Evolutionary conservation across 92 coral and sea anemone species (phyloP), one percentile per base, ranked within the genome.

Genomic region (Paragorgia papillata): DNA sequence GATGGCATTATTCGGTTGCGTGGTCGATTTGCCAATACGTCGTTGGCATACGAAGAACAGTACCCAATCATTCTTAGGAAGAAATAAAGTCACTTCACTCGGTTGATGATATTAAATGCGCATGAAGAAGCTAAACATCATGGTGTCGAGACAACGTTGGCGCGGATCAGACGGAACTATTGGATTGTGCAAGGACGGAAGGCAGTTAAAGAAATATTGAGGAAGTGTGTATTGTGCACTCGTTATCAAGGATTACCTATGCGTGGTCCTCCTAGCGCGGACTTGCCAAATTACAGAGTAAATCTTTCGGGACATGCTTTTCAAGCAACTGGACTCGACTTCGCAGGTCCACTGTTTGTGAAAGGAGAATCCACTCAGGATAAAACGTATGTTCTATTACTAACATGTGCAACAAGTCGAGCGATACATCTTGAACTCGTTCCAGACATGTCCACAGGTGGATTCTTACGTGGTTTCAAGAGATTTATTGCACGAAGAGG

Each of bases 381-480:
- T 29, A 66, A 66, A 24, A 24, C 54, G 3, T 66, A 34, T 41
- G 20, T 66, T 34, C 54, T 6, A 12, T 66, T 4, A n/a, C 54
- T 66, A 66, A 66, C 73, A 17, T 66, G 73, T 40, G 54, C 51
- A 6, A 13, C 73, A 9, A 66, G 73, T 34, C 55, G 54, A 35
- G 54, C 73, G 6, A 34, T 81, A 17, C 80, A 81, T 26, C 62
- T 73, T 2, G 85, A 81, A 14, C 34, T 81, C 6, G 73, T 59
- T 22, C 80, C 85, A 27, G 69, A 81, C 50, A 27, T 44, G 54
- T 22, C 57, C 15, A 33, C 31, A 4, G 56, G 39, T 13, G 59
- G 75, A 34, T 80, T 80, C 41, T 35, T 79, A 21, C 63, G 80
- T 37, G 57, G 79, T 24, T 32, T 79, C 10, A 48, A 69, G 59